A percentile compares a stretch with the other conserved stretches of the same genome.
These are phyloP conservation scores for Phylloscopus whistleri DNA, from an alignment of 2,113 vertebrate species.

Conservation along the genomic window DNA sequence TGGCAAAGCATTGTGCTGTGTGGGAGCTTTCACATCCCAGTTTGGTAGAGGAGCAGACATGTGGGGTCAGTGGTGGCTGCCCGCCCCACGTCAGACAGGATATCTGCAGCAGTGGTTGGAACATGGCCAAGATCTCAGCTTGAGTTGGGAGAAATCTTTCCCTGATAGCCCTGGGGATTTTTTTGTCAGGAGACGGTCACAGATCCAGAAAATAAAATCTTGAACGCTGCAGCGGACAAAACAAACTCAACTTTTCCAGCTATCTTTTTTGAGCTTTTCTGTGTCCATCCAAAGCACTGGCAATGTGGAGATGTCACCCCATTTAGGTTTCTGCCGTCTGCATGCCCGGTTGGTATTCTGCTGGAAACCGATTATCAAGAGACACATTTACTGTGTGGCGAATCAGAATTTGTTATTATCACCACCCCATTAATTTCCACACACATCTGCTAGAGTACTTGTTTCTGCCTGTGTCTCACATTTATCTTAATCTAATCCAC, in stretches of 20 bases:
- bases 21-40: conserved; percentile 6
- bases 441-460: conserved; percentile 64
- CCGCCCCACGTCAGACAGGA: rapidly evolving
- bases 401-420: conserved; percentile 61
- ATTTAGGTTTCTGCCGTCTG: not conserved
- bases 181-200: not conserved
- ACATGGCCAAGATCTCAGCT: not conserved
- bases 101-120: not conserved
- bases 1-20: not conserved
- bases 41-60: not conserved
- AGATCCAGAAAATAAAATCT: not conserved
- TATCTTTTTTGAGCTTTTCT: not conserved
- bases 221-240: not conserved
- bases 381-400: conserved; percentile 18
- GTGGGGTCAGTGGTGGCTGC: not conserved
- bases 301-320: not conserved
- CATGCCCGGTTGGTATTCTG: not conserved
- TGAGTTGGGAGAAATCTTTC: not conserved
- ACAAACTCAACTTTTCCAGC: not conserved
- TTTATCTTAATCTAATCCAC: conserved; percentile 71
- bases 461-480: conserved; percentile 45
- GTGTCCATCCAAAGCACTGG: not conserved
- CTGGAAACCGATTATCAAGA: not conserved
- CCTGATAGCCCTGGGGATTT: not conserved
- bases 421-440: conserved; percentile 67